phyloP scores from a whole-genome alignment of 2,797 vertebrate genomes.

The Hozukius guyotensis region DNA sequence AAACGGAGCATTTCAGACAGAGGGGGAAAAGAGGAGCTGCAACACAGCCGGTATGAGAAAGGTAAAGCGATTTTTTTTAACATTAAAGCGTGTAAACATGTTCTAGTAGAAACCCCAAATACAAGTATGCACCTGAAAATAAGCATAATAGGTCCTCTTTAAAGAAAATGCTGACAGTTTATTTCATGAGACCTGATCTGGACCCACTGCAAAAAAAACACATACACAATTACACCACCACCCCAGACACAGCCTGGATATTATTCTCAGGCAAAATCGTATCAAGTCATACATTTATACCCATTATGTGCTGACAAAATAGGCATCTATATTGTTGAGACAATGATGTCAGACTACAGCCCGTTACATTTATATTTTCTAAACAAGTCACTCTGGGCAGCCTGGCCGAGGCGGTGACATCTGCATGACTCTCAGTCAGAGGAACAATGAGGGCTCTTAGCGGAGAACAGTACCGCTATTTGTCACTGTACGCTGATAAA shows the following conservation, averaged over 20 bases:
- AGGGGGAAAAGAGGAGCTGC: too few relatives aligned
- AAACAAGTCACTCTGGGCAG: constrained; percentile 66
- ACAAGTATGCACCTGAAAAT: too few relatives aligned
- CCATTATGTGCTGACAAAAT: constrained; percentile 71
- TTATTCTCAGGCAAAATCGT: constrained; percentile 62
- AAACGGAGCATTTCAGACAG: too few relatives aligned
- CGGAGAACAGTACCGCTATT: constrained; percentile 84
- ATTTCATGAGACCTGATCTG: not conserved
- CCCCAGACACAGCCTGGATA: constrained; percentile 40
- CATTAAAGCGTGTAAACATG: too few relatives aligned
- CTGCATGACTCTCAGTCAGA: constrained; percentile 69
- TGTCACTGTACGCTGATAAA: constrained; percentile 85
- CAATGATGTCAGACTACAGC: constrained; percentile 77
- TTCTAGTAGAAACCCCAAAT: too few relatives aligned
- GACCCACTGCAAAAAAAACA: not conserved
- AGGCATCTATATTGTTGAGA: constrained; percentile 69
- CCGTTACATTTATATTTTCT: constrained; percentile 78
- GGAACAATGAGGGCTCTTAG: constrained; percentile 84
- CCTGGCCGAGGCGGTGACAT: constrained; percentile 75
- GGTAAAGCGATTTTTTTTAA: too few relatives aligned
- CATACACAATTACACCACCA: constrained; percentile 5
- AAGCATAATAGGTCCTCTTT: too few relatives aligned
- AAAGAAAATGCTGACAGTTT: constrained; percentile 19
- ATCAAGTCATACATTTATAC: constrained; percentile 75
- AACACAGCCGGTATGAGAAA: fast-evolving